Percentiles rank a stretch among this genome's conserved stretches.
Conservation (phyloP, 1,140 invertebrate species). For the Eumeta japonica region DNA sequence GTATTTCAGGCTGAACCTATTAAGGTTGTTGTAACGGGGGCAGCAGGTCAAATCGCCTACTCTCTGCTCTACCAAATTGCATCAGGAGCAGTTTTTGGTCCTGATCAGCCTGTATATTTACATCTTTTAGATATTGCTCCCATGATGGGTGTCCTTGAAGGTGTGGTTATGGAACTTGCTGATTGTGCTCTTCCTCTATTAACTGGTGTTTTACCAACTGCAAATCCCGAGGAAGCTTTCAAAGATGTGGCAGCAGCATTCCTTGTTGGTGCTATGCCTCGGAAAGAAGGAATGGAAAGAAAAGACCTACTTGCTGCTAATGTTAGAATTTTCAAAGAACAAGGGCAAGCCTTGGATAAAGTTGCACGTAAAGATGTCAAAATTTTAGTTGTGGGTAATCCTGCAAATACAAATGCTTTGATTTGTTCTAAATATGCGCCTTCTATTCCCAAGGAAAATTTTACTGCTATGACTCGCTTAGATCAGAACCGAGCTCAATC, state of each 20-base stretch:
- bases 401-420: constrained; percentile 98
- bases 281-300: constrained; percentile 97
- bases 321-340: constrained; percentile 97
- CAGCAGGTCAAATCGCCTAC: constrained; percentile 98
- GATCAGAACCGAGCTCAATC: constrained; percentile 96
- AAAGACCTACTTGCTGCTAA: constrained; percentile 95
- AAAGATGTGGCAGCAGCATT: constrained; percentile 97
- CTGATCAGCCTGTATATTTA: constrained; percentile 83
- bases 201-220: constrained; percentile 80
- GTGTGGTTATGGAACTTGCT: constrained; percentile 95
- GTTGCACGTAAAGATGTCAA: constrained; percentile 94
- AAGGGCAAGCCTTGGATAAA: constrained; percentile 91
- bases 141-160: constrained; percentile 93
- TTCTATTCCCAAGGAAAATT: constrained; percentile 94
- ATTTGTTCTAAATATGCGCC: constrained; percentile 97
- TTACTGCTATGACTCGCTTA: constrained; percentile 96
- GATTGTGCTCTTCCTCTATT: constrained; percentile 96
- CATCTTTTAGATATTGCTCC: constrained; percentile 93
- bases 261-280: constrained; percentile 97
- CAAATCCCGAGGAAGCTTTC: constrained; percentile 86
- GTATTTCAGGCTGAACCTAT: constrained; percentile 74
- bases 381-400: constrained; percentile 95
- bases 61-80: constrained; percentile 92
- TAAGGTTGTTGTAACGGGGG: constrained; percentile 94
- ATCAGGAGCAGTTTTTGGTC: constrained; percentile 95